Evolutionary conservation across 2,888 invertebrate species (phyloP), one percentile per base, ranked within the genome.

Genomic region (Punctoribates punctum): DNA sequence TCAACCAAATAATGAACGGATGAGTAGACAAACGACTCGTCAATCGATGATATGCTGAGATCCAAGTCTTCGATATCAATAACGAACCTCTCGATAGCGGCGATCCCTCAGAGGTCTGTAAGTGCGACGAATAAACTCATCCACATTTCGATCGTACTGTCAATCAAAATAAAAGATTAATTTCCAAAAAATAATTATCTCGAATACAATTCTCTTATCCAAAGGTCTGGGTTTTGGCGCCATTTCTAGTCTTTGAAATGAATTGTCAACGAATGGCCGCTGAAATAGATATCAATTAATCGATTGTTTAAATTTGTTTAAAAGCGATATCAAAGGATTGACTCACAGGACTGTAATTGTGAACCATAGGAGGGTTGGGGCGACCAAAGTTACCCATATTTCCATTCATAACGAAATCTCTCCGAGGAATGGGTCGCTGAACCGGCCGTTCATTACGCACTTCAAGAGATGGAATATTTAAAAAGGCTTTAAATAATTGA

Each of bases 61-160:
- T 60, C 60, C 9, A 15, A 20, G 13, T 6, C 34, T 4, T 34
- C 23, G 0, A 65, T 62, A 8, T 70, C 67, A 75, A 60, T 60
- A 75, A 9, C 73, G 57, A n/a, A 72, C 57, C 29, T 73, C 65
- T 81, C 82, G 70, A 81, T 79, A 77, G 54, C 90, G 87, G 81
- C 90, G 89, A 51, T 80, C 75, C 57, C 75, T 78, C 4, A 79
- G 79, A 77, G 78, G 75, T 34, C 81, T 81, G 8, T 83, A 81
- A 15, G 92, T 92, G 82, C 93, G 88, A 88, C 92, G 90, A 77
- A 94, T 85, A 84, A 93, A 94, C 83, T 94, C 93, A 84, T 94
- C 90, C 29, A 93, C 93, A 77, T 92, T 91, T 73, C 93, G 89
- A 83, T 95, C 95, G 84, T 94, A 95, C 84, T 85, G 46, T 70